Evolutionary conservation across 2,113 vertebrate species (phyloP), one percentile per base, ranked within the genome.

Genomic region (Scytalopus superciliaris): DNA sequence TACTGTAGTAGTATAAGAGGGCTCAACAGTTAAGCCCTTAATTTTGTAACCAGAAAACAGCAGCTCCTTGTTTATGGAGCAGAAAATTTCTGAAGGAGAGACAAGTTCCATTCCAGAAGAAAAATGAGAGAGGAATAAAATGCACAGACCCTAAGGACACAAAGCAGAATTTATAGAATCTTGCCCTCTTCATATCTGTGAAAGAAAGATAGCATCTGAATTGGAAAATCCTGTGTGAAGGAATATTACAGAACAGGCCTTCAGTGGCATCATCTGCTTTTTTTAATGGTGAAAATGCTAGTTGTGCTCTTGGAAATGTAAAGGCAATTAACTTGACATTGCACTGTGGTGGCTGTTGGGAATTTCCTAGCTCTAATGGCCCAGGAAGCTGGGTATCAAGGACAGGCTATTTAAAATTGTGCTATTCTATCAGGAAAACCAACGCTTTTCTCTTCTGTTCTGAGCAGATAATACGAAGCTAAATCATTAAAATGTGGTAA

Each of bases 281-380:
- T 55, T 72, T 84, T 86, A 82, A 74, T 84, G 88, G 82, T 40
- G 94, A 56, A 91, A 84, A 75, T 53, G 52, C 44, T 90, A 57
- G 75, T 47, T 92, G 35, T 92, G 60, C 85, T 89, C 45, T 89
- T 44, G 64, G 90, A 90, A 90, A 78, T 45, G 57, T 64, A 84
- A 93, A 89, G 76, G 49, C 88, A 89, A 93, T 91, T 94, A 95
- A 85, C 62, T 87, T 78, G 42, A 74, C 40, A 19, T 78, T 87
- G 76, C 5, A 5, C 69, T 86, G 55, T 14, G 28, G 8, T 60
- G 50, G 67, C 87, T 91, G 55, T 74, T 91, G 88, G 83, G 83
- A 94, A 62, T 93, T 93, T 89, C 35, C 75, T 90, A 18, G 47
- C 72, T 93, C 50, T 59, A 6, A 59, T 86, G 87, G 55, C 85